phyloP scores from a whole-genome alignment of 2,888 invertebrate species.

The Ephialtes manifestator region DNA sequence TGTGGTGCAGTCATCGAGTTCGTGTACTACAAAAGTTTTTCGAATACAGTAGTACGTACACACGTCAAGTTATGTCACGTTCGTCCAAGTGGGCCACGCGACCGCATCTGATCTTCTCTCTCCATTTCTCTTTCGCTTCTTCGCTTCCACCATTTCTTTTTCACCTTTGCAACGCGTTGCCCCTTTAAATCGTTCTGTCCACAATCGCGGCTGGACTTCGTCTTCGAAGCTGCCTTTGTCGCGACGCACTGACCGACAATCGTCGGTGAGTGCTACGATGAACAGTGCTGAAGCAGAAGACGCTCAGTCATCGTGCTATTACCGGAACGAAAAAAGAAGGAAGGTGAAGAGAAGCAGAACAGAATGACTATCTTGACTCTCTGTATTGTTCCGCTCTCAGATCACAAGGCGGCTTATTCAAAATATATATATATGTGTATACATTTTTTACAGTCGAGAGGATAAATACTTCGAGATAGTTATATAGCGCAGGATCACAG shows the following conservation, averaged over 20 bases:
- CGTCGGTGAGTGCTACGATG: slow-evolving; percentile 14
- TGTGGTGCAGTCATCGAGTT: slow-evolving; percentile 12
- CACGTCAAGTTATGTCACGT: slow-evolving; percentile 75
- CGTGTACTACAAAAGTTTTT: slow-evolving; percentile 29
- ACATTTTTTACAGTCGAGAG: slow-evolving; percentile 1
- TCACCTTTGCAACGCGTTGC: slow-evolving; percentile 18
- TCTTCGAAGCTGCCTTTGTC: slow-evolving; percentile 4
- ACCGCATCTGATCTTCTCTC: slow-evolving; percentile 22
- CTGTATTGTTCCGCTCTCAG: slow-evolving; percentile 27
- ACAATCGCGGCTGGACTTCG: slow-evolving; percentile 2
- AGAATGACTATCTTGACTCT: slow-evolving; percentile 15
- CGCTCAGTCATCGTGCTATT: slow-evolving; percentile 41
- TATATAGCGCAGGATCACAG: neutral
- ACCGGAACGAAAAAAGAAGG: slow-evolving; percentile 25
- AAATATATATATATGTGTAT: neutral
- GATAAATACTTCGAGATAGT: slow-evolving; percentile 1
- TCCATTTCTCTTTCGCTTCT: slow-evolving; percentile 32
- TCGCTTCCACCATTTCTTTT: slow-evolving; percentile 21
- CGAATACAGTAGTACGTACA: neutral
- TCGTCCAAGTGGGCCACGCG: slow-evolving; percentile 76
- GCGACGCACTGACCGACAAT: slow-evolving; percentile 46
- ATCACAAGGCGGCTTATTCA: slow-evolving; percentile 33
- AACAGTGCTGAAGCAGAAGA: neutral
- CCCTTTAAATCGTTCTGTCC: slow-evolving; percentile 55
- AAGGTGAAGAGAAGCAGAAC: slow-evolving; percentile 1